Evolutionary conservation across 2,888 invertebrate genomes (phyloP), one percentile per base, ranked within the genome.

Genomic region (Drosophila paramelanica): DNA sequence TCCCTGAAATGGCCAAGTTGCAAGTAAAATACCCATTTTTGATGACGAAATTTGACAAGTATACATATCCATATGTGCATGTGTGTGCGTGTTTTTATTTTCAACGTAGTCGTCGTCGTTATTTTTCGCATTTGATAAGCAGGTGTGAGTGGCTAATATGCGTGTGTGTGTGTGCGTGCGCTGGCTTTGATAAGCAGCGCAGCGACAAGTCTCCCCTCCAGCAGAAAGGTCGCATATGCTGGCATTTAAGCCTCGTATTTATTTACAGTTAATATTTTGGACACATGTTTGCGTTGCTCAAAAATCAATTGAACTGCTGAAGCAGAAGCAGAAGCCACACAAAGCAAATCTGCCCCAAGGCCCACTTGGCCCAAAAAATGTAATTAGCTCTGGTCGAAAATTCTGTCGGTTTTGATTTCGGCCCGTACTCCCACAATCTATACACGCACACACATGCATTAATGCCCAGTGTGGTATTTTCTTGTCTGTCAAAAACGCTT

Each of bases 1-100:
- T 87, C 84, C 84, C 79, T 87, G 79, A 84, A 77, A 71, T 58
- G 53, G 57, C 51, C 73, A 45, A 69, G 53, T 68, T 47, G 62
- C 73, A 72, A 70, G 58, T 70, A 59, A 86, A 87, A 77, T 67
- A 84, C 53, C 62, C 65, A 75, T 70, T 70, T 73, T 72, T 62
- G 87, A 84, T 84, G 84, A 84, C 84, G 84, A 84, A 84, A 87
- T 83, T 73, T 57, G 56, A 66, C 59, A 36, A 64, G 49, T 60
- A 61, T 59, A 39, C 47, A 27, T 51, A 52, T 7, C 8, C 8
- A 27, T 65, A 31, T 69, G 27, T 43, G 45, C 46, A 50, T 57
- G 27, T 62, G 33, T 51, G 53, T 69, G 62, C 41, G 73, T 73
- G 65, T 78, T 71, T 75, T 72, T 81, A 78, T 81, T 72, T 80